These are phyloP conservation scores for Corythucha ciliata DNA, from an alignment of 2,888 invertebrate species.

Conservation along the genomic window DNA sequence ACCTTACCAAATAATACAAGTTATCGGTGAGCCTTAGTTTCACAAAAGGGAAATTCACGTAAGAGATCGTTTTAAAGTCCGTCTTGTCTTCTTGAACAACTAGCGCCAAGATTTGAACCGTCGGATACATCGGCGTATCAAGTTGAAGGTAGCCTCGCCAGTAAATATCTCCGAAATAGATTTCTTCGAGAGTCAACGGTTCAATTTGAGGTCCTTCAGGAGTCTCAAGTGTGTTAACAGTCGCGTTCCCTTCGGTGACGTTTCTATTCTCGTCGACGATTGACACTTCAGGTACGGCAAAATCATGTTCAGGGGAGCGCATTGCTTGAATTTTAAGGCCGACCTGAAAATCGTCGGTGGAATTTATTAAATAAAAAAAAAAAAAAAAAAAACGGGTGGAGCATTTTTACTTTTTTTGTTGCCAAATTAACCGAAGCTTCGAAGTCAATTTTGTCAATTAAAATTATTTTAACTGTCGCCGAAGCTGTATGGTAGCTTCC, in stretches of 20 bases:
- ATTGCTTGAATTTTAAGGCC: conserved; percentile 40
- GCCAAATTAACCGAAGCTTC: conserved; percentile 61
- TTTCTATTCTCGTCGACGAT: conserved; percentile 11
- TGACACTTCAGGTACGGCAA: conserved; percentile 22
- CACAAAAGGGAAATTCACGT: conserved; percentile 39
- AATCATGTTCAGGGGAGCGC: conserved; percentile 28
- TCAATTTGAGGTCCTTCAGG: conserved; percentile 5
- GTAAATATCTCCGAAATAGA: conserved; percentile 42
- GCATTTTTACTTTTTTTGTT: conserved; percentile 49
- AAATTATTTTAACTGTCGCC: conserved; percentile 59
- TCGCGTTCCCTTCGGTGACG: background rate
- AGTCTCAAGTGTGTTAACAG: background rate
- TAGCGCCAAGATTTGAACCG: conserved; percentile 48
- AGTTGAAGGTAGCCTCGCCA: conserved; percentile 50
- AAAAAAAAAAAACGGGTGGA: background rate
- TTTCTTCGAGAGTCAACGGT: conserved; percentile 19
- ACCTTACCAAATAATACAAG: conserved; percentile 48
- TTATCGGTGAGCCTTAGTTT: conserved; percentile 49
- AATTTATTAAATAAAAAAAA: conserved; percentile 3
- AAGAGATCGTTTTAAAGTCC: conserved; percentile 25
- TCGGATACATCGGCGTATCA: conserved; percentile 50
- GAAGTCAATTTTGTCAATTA: conserved; percentile 53
- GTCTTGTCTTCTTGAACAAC: conserved; percentile 33
- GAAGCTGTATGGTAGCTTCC: conserved; percentile 69
- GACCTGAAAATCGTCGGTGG: conserved; percentile 40